A percentile compares a stretch with the other conserved stretches of the same genome.
Evolutionary conservation across 2,113 vertebrate genomes (phyloP).

Genomic region (Polypterus senegalus): DNA sequence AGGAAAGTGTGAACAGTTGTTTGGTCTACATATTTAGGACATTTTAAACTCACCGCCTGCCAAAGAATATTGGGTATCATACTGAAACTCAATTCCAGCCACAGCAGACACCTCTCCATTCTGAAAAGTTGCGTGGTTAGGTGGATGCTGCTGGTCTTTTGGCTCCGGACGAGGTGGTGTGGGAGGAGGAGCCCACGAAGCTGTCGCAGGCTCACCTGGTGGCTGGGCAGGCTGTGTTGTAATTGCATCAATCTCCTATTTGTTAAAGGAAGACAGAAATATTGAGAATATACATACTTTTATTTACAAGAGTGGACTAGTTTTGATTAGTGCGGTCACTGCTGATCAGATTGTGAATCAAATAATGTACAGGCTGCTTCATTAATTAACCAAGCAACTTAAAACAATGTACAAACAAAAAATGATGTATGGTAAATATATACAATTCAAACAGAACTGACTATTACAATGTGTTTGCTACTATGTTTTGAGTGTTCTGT

Average conservation of each 20-base stretch:
- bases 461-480: no score
- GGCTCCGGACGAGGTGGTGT: conserved; percentile 67
- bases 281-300: neutral
- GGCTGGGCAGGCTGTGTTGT: conserved; percentile 63
- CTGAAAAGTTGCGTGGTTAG: conserved; percentile 17
- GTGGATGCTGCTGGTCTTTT: conserved; percentile 35
- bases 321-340: no score
- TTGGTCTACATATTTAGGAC: no score
- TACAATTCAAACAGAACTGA: no score
- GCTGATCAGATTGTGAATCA: no score
- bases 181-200: conserved; percentile 34
- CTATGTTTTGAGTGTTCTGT: no score
- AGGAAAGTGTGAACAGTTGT: no score
- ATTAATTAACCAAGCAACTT: no score
- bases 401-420: no score
- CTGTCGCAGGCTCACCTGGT: conserved; percentile 37
- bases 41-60: conserved; percentile 61
- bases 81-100: conserved; percentile 60
- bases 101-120: conserved; percentile 33
- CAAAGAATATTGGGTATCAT: conserved; percentile 85
- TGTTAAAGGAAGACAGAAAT: neutral
- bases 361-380: no score
- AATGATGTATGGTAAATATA: no score
- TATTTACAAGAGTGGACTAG: neutral
- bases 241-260: conserved; percentile 92